A percentile compares a stretch with the other conserved stretches of the same genome.
These are phyloP conservation scores for Saturnia pavonia DNA, from an alignment of 2,888 invertebrate genomes.

Conservation along the genomic window DNA sequence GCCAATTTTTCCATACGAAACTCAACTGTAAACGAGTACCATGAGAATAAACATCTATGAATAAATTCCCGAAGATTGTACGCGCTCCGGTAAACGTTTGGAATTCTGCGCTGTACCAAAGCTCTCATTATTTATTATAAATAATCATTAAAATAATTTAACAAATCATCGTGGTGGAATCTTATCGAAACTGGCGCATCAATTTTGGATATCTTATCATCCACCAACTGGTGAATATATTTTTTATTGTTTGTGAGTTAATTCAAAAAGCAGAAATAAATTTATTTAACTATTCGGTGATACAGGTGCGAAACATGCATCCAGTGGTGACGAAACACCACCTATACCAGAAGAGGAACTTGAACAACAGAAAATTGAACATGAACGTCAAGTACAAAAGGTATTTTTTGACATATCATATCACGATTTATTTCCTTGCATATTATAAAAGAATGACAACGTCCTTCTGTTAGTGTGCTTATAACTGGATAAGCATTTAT, in stretches of 20 bases:
- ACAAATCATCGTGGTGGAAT: not conserved
- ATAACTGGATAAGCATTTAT: too few relatives aligned
- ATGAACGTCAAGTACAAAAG: slow-evolving; percentile 83
- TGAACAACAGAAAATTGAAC: slow-evolving; percentile 83
- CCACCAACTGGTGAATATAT: slow-evolving; percentile 85
- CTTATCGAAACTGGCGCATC: slow-evolving; percentile 87
- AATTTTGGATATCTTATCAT: slow-evolving; percentile 93
- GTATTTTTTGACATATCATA: slow-evolving; percentile 36
- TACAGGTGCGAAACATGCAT: slow-evolving; percentile 72
- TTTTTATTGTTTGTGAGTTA: not conserved
- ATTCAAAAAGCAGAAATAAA: not conserved
- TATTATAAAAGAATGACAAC: not conserved
- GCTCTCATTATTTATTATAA: not conserved
- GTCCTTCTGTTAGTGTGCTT: too few relatives aligned
- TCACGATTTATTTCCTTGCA: not conserved
- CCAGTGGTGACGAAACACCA: slow-evolving; percentile 79
- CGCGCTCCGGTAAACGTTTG: slow-evolving; percentile 46
- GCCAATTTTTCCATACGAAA: slow-evolving; percentile 60
- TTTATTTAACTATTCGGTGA: not conserved
- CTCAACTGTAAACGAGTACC: slow-evolving; percentile 48
- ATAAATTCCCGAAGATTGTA: slow-evolving; percentile 64
- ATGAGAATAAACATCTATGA: slow-evolving; percentile 78
- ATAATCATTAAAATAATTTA: not conserved
- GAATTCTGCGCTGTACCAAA: slow-evolving; percentile 26
- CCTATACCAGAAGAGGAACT: slow-evolving; percentile 75